Evolutionary conservation across 2,888 invertebrate species (phyloP).

Genomic region (Himalopsyche kuldschensis): DNA sequence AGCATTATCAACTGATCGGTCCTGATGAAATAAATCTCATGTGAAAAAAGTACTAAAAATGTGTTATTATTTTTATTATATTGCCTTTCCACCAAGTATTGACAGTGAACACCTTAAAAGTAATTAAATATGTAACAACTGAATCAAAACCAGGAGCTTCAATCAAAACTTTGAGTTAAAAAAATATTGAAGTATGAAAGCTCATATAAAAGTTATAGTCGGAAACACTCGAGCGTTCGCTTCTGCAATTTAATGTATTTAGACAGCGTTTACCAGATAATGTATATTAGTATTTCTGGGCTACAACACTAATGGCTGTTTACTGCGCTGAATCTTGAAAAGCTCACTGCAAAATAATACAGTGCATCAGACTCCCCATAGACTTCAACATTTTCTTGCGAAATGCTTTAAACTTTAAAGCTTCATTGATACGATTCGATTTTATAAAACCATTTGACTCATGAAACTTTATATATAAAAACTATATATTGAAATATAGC

Average conservation of each 20-base stretch:
- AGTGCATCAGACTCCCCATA: background rate
- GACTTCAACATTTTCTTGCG: background rate
- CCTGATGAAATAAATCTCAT: too few relatives aligned
- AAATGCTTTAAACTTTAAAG: too few relatives aligned
- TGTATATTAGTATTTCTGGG: background rate
- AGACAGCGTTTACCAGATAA: slow-evolving; percentile 22
- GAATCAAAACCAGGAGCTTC: background rate
- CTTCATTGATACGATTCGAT: too few relatives aligned
- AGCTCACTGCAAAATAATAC: background rate
- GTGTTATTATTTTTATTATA: too few relatives aligned
- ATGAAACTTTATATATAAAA: too few relatives aligned
- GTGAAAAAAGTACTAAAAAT: too few relatives aligned
- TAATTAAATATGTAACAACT: too few relatives aligned
- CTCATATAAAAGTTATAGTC: background rate
- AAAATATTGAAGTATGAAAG: background rate
- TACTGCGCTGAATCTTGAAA: background rate
- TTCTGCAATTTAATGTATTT: background rate
- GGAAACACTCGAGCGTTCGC: background rate
- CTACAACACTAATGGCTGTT: slow-evolving; percentile 9
- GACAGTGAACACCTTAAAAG: too few relatives aligned
- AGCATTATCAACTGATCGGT: too few relatives aligned
- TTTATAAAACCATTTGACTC: too few relatives aligned
- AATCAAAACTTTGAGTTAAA: background rate
- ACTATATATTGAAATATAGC: too few relatives aligned
- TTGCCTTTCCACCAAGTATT: too few relatives aligned